Base-by-base conservation (phyloP, 2,113 vertebrate genomes). In the Bubalus kerabau region DNA sequence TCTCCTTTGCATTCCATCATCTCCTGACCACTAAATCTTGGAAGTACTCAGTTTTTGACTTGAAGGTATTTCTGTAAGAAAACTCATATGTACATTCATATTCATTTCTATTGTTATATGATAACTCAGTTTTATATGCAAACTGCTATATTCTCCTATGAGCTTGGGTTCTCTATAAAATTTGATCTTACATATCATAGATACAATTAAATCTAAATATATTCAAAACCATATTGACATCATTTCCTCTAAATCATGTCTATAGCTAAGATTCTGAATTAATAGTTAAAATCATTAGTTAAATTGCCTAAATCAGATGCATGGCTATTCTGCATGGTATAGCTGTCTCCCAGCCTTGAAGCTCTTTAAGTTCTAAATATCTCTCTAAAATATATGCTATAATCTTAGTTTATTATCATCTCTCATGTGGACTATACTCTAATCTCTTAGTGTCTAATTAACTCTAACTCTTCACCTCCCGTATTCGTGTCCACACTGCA, bases 381-480 rank as follows among this genome's bases (percentile, higher is more conserved):
- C 16, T 19, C 28, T 56, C 26, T 62, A 85, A 85, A 78, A 91
- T 3, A 48, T n/a, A 21, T 11, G 12, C 2, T 50, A 6, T 9
- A 32, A 30, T 21, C 30, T 26, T 67, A 82, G 14, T 48, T 74
- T 43, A 43, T 74, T 43, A 74, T 74, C n/a, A 40, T 74, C 19
- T 36, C 3, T 74, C 8, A 48, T 6, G 2, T 32, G 14, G 23
- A 81, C 3, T 62, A 19, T 6, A n/a, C 23, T 14, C 12, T 80
- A 9, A 48, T 21, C 10, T 52, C 21, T 36, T 87, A 9, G 12
- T 60, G 23, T 17, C n/a, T 80, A 14, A 1, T 86, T 5, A 85
- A 43, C 4, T 4, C 12, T 24, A 4, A 10, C 30, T 57, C 24
- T 56, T 52, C 11, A 71, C 2, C 0, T 40, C n/a, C 23, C 6